Evolutionary conservation across 2,113 vertebrate genomes (phyloP).

Genomic region (Oophaga pumilio): DNA sequence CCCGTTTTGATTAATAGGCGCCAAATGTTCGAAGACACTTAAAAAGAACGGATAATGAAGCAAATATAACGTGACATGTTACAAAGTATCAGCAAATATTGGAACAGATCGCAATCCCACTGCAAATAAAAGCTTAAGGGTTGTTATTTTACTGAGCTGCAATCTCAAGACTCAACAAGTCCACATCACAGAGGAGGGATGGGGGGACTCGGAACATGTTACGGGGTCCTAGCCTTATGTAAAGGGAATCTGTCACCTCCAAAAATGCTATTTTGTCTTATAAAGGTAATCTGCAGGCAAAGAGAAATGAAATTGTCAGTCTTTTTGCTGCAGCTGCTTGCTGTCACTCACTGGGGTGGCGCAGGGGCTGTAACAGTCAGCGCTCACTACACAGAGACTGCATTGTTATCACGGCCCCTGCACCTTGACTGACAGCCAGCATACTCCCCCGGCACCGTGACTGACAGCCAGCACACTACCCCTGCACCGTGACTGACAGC

Average conservation of each 20-base stretch:
- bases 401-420: no score
- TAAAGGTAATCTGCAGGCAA: no score
- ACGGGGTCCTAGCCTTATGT: neutral
- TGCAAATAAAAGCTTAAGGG: neutral
- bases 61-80: slow-evolving; percentile 33
- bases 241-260: neutral
- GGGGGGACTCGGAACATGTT: neutral
- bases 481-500: no score
- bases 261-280: no score
- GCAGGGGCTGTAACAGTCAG: no score
- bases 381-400: no score
- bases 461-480: no score
- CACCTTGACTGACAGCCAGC: no score
- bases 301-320: no score
- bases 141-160: neutral
- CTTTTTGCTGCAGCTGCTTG: no score
- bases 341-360: no score
- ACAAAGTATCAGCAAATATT: slow-evolving; percentile 30
- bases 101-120: neutral
- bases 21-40: slow-evolving; percentile 19
- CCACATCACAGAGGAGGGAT: neutral
- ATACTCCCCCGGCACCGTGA: no score
- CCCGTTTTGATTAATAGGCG: slow-evolving; percentile 30
- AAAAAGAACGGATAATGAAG: slow-evolving; percentile 29
- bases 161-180: neutral